Evolutionary conservation across 1,140 invertebrate species (phyloP).

Genomic region (Drosophila sulfurigaster): DNA sequence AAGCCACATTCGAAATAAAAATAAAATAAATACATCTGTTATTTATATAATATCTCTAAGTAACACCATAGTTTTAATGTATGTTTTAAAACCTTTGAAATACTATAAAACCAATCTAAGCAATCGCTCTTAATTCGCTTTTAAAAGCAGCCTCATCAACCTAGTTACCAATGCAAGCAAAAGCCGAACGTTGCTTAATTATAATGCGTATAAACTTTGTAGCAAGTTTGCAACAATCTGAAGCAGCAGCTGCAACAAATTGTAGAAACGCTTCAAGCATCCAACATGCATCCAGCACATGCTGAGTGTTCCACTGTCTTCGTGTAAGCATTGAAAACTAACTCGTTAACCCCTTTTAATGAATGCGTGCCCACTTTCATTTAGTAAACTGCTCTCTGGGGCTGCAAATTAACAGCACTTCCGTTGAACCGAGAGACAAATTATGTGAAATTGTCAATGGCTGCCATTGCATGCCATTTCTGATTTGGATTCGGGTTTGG

Average conservation of each 20-base stretch:
- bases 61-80: no score
- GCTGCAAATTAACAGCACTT: slow-evolving; percentile 64
- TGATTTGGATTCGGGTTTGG: no score
- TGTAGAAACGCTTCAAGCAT: neutral
- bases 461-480: slow-evolving; percentile 37
- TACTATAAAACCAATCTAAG: no score
- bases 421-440: slow-evolving; percentile 30
- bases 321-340: slow-evolving; percentile 55
- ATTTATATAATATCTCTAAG: no score
- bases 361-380: slow-evolving; percentile 45
- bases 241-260: slow-evolving; percentile 31
- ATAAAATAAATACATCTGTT: no score
- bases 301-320: neutral
- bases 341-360: slow-evolving; percentile 65
- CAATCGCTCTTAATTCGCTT: no score
- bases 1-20: no score
- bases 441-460: slow-evolving; percentile 15
- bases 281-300: no score
- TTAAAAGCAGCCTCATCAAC: no score
- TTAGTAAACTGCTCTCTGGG: slow-evolving; percentile 34
- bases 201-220: neutral
- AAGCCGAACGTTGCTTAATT: neutral
- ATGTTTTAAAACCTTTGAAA: no score
- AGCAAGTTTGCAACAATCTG: neutral
- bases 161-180: neutral